Percentiles rank a stretch among this genome's conserved stretches.
Evolutionary conservation across 2,888 invertebrate species (phyloP).

Genomic region (Mesopsocus fuscifrons): DNA sequence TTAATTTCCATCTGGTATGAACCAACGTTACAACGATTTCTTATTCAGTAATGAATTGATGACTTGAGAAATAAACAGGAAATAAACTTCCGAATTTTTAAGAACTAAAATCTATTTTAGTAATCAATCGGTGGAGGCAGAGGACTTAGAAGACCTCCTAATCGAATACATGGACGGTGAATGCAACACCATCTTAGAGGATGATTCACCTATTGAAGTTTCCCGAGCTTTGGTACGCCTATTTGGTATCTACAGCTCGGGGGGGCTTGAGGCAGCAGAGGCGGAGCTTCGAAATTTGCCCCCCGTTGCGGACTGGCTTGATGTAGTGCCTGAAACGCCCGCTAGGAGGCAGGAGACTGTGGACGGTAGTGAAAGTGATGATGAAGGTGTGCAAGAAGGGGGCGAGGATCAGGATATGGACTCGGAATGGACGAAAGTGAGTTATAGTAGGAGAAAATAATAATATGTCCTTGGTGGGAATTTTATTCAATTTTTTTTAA

Average conservation of each 20-base stretch:
- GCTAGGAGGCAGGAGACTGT: not conserved
- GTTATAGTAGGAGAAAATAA: conserved; percentile 4
- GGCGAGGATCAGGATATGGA: not conserved
- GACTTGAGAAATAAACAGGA: too few relatives aligned
- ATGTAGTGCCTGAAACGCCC: not conserved
- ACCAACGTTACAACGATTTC: too few relatives aligned
- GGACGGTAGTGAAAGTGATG: not conserved
- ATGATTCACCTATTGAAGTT: not conserved
- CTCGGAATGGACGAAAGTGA: conserved; percentile 3
- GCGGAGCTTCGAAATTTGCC: not conserved
- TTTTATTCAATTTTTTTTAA: too few relatives aligned
- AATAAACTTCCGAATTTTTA: too few relatives aligned
- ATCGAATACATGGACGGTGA: conserved; percentile 3
- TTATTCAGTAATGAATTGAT: too few relatives aligned
- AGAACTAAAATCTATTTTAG: too few relatives aligned
- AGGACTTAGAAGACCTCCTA: conserved; percentile 6
- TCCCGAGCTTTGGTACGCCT: not conserved
- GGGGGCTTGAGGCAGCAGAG: too few relatives aligned
- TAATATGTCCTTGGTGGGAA: too few relatives aligned
- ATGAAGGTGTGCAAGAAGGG: not conserved
- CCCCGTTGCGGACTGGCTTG: not conserved
- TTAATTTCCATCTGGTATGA: too few relatives aligned
- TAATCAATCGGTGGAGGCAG: conserved; percentile 1
- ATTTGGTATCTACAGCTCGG: not conserved
- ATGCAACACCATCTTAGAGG: conserved; percentile 5